phyloP scores from a whole-genome alignment of 2,888 invertebrate genomes.

The Caenorhabditis sinica region DNA sequence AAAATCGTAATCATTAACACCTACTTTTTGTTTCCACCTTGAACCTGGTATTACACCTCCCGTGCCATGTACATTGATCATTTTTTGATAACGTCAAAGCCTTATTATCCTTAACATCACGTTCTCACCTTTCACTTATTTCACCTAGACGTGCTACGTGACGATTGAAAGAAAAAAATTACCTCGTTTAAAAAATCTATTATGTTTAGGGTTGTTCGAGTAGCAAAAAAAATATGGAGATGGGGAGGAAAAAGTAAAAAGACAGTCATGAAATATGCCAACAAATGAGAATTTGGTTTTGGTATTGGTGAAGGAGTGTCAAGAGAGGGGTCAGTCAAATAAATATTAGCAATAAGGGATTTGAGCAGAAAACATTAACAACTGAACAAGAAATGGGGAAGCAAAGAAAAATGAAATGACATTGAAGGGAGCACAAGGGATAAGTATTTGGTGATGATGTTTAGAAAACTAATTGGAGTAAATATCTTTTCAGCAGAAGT shows the following conservation, averaged over 20 bases:
- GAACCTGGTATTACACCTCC: slow-evolving; percentile 1
- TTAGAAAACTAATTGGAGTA: neutral
- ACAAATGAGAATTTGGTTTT: slow-evolving; percentile 24
- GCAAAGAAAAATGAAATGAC: neutral
- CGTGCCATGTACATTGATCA: slow-evolving; percentile 17
- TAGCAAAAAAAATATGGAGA: slow-evolving; percentile 1
- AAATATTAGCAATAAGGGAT: slow-evolving; percentile 24
- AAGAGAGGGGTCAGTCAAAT: slow-evolving; percentile 1
- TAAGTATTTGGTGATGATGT: neutral
- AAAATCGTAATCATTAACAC: neutral
- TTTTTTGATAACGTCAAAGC: slow-evolving; percentile 13
- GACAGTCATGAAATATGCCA: slow-evolving; percentile 58
- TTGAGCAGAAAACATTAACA: slow-evolving; percentile 19
- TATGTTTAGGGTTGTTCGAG: slow-evolving; percentile 23
- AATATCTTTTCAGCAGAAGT: slow-evolving; percentile 22
- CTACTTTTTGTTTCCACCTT: slow-evolving; percentile 10
- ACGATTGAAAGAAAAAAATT: slow-evolving; percentile 4
- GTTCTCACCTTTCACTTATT: slow-evolving; percentile 7
- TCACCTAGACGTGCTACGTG: neutral
- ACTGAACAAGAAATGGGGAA: slow-evolving; percentile 8
- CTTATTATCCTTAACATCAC: slow-evolving; percentile 27
- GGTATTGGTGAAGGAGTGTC: neutral
- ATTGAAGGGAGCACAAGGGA: neutral
- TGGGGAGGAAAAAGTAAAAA: neutral
- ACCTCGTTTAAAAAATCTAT: slow-evolving; percentile 5